Evolutionary conservation across 2,797 vertebrate species (phyloP), one percentile per base, ranked within the genome.

Genomic region (Danio jaintianensis): DNA sequence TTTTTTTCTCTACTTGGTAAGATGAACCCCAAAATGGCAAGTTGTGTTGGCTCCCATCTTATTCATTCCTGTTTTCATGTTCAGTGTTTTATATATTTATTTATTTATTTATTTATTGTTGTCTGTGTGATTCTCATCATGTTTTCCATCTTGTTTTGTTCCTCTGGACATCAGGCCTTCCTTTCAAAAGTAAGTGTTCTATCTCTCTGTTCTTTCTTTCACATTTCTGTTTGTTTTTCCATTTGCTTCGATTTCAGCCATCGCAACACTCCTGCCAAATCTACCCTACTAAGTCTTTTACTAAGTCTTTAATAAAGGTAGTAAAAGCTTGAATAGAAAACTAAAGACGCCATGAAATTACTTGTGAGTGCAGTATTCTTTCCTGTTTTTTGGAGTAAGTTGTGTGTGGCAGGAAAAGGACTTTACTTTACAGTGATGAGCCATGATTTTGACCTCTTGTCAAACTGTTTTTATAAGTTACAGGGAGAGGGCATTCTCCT

Each of bases 121-220:
- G 89, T 81, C 84, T 91, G 84, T 93, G 80, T 79, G 56, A 59
- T 82, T 82, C 80, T 93, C 88, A 92, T 94, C 90, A 91, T 89
- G 90, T 90, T 93, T 94, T 93, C 91, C 85, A 79, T 83, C 59
- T 83, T 77, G 40, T 86, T 94, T 95, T 94, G 86, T 95, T 93
- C 95, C 94, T 87, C 93, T 93, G 96, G 95, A 94, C 93, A 89
- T 93, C 96, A 98, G 96, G 87, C 89, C 94, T 90, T 94, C 93
- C 94, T 93, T 92, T 93, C 87, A 93, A 95, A 99, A 96, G 97
- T 98, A 99, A 98, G 97, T 99, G 94, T 92, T 89, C 94, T 90
- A 89, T 84, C 58, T 81, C 79, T 56, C 74, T 81, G 71, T 79
- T 68, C 56, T 70, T 62, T 29, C 67, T 73, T 66, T 79, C 16